Base-by-base conservation (phyloP, 2,113 vertebrate genomes). In the Apodemus sylvaticus region DNA sequence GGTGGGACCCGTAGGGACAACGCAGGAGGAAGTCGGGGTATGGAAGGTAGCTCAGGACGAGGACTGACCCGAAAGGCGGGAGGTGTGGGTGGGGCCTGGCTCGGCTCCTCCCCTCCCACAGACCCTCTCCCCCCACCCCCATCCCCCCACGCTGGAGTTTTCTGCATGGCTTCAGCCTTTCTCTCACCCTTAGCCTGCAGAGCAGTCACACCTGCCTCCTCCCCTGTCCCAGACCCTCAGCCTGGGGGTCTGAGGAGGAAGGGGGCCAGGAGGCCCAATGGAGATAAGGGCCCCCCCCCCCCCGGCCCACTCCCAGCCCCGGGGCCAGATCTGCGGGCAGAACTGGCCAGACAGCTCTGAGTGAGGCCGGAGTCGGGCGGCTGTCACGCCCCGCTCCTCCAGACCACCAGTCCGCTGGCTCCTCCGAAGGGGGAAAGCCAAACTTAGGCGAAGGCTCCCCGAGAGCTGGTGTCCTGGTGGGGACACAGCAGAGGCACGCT, bases 311-410 rank as follows among this genome's bases (percentile, higher is more conserved):
- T 95, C 97, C 97, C 85, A 86, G 76, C 90, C 97, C 97, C 22
- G 71, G 42, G 94, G 96, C 90, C 90, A 93, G 86, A 70, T 29
- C 86, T 95, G 77, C 97, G 6, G 62, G 97, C 93, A 96, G 93
- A 97, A 97, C 97, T 93, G 96, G 97, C 96, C 89, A 83, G 96
- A 93, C 95, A 89, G 97, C 97, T 97, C 94, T 73, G 42, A 24
- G 51, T 10, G n/a, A 82, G 71, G 96, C 91, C 89, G 45, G 87
- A 51, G 19, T 31, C 42, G 82, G 89, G 87, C 70, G 29, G 34
- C 55, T 2, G 19, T 45, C 42, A 51, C 70, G 85, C 55, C 76
- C 51, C 53, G 4, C 29, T 29, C 22, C 22, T 64, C 42, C 29
- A 87, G 87, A 74, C 68, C 88, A 88, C 45, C 1, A 31, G 68